phyloP scores from a whole-genome alignment of 2,113 vertebrate species.

The Corythoichthys haematopterus region DNA sequence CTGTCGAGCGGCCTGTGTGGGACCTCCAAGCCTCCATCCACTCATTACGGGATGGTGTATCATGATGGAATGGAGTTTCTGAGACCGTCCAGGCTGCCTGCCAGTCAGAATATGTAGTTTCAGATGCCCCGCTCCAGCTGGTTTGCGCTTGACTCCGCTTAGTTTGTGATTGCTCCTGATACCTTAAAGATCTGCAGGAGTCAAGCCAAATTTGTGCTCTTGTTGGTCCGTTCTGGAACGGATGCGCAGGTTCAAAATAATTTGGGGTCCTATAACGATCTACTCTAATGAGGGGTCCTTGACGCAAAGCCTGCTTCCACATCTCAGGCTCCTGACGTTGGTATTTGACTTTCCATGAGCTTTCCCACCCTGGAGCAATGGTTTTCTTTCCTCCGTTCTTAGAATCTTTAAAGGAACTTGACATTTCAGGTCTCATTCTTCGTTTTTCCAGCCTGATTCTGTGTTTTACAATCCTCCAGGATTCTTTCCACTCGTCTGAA shows the following conservation, averaged over 20 bases:
- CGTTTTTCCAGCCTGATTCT: constrained; percentile 29
- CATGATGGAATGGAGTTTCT: constrained; percentile 36
- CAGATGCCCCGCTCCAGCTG: not conserved
- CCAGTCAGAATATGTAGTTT: constrained; percentile 39
- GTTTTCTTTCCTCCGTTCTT: not conserved
- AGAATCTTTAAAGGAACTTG: constrained; percentile 12
- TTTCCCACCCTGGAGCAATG: constrained; percentile 31
- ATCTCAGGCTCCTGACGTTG: constrained; percentile 30
- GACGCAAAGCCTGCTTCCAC: constrained; percentile 56
- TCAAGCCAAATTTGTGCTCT: constrained; percentile 30
- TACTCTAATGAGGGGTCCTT: constrained; percentile 4
- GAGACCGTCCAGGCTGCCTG: constrained; percentile 47
- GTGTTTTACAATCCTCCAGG: constrained; percentile 51
- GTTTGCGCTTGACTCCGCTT: not conserved
- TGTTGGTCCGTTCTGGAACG: constrained; percentile 36
- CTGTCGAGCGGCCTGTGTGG: constrained; percentile 3
- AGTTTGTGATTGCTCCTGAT: constrained; percentile 16
- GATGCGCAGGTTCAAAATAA: constrained; percentile 19
- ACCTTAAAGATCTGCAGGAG: constrained; percentile 47
- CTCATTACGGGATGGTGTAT: constrained; percentile 42
- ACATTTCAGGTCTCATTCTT: constrained; percentile 18
- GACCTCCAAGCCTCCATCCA: constrained; percentile 54
- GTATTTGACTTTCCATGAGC: constrained; percentile 41
- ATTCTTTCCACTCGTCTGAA: constrained; percentile 43
- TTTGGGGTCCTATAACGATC: constrained; percentile 13